phyloP scores from a whole-genome alignment of 1,140 invertebrate genomes.

The Drosophila rufa region DNA sequence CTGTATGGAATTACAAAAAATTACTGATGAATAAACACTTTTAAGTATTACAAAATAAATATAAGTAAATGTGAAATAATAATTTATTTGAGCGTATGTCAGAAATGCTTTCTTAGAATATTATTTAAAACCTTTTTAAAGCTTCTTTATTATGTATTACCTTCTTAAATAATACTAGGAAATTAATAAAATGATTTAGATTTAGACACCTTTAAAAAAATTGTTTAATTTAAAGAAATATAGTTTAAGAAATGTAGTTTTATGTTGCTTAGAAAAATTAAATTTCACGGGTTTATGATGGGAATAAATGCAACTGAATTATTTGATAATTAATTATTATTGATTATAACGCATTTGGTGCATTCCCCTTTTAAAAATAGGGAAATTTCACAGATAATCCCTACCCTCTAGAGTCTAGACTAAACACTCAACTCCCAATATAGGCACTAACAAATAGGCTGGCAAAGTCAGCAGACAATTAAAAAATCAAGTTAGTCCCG shows the following conservation, averaged over 20 bases:
- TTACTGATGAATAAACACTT: constrained; percentile 6
- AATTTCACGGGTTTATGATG: no score
- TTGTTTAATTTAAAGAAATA: no score
- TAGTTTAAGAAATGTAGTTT: no score
- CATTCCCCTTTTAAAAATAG: background rate
- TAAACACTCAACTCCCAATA: background rate
- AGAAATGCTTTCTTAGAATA: background rate
- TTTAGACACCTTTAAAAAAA: no score
- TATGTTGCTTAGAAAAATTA: no score
- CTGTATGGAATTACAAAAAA: constrained; percentile 7
- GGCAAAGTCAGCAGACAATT: constrained; percentile 13
- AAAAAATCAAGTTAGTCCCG: constrained; percentile 18
- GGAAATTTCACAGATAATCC: background rate
- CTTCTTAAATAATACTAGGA: no score
- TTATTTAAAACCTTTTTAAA: no score
- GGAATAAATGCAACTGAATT: no score
- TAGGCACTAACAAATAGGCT: background rate
- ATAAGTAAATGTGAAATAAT: constrained; percentile 1
- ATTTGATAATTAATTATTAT: background rate
- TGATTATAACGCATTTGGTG: background rate
- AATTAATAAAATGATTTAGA: no score
- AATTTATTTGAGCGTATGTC: background rate
- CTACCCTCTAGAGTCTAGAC: background rate
- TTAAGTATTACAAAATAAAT: constrained; percentile 15
- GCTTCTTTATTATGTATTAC: no score